phyloP scores from a whole-genome alignment of 2,797 vertebrate species.

The Simalia tracyae region DNA sequence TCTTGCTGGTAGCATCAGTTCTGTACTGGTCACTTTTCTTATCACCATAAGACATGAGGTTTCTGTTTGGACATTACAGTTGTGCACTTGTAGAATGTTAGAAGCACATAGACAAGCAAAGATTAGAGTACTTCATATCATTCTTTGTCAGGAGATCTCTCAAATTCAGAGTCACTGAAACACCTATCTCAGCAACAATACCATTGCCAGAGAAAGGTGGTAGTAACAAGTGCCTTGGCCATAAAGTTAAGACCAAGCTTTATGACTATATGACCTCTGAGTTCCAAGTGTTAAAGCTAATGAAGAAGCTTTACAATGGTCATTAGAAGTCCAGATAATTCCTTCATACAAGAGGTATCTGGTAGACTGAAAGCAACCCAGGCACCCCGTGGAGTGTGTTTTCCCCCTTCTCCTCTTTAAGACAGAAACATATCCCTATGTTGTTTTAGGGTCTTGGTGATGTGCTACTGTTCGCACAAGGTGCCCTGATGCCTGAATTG shows the following conservation, averaged over 20 bases:
- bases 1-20: neutral
- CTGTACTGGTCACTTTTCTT: neutral
- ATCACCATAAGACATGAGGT: neutral
- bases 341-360: neutral
- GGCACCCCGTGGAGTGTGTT: neutral
- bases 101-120: neutral
- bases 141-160: neutral
- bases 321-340: neutral
- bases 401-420: neutral
- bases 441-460: neutral
- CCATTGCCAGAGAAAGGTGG: neutral
- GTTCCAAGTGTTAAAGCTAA: neutral
- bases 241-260: neutral
- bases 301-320: neutral
- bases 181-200: neutral
- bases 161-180: neutral
- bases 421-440: neutral
- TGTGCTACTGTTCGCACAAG: neutral
- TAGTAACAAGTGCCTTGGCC: neutral
- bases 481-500: neutral
- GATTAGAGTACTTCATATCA: neutral
- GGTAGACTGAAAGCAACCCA: neutral
- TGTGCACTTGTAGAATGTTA: neutral
- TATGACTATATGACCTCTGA: neutral
- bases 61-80: neutral